Conservation (phyloP, 2,797 vertebrate species). For the Tapera naevia region DNA sequence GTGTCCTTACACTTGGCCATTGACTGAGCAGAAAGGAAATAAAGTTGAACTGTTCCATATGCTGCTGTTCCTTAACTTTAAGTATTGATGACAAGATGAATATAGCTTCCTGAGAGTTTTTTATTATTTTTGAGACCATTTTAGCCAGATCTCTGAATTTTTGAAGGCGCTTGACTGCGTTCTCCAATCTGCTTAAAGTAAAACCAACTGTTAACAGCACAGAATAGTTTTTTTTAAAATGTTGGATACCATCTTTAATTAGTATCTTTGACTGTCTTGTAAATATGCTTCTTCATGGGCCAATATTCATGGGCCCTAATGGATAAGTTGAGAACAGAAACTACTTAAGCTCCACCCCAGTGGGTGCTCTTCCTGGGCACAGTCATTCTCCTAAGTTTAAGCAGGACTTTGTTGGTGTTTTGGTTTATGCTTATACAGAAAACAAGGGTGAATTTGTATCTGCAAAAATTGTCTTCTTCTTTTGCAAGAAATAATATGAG, state of each 20-base stretch:
- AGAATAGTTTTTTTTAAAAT: neutral
- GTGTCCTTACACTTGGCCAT: neutral
- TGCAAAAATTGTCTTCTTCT: neutral
- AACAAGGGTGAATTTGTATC: neutral
- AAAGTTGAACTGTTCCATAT: neutral
- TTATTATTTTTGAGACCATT: neutral
- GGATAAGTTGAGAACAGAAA: neutral
- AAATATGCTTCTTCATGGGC: neutral
- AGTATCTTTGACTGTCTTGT: neutral
- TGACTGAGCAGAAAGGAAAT: neutral
- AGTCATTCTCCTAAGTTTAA: neutral
- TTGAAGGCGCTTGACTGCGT: neutral
- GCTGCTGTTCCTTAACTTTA: neutral
- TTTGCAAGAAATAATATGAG: neutral
- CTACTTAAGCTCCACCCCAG: neutral
- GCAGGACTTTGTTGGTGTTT: neutral
- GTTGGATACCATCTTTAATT: neutral
- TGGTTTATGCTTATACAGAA: neutral
- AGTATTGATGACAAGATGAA: neutral
- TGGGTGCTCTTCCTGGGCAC: neutral
- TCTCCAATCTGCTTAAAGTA: neutral
- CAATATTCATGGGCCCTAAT: neutral
- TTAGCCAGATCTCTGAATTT: neutral
- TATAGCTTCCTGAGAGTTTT: neutral
- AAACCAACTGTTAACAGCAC: neutral